Percentiles rank a stretch among this genome's conserved stretches.
Evolutionary conservation across 1,140 invertebrate species (phyloP).

Genomic region (Scaptomyza pallida): DNA sequence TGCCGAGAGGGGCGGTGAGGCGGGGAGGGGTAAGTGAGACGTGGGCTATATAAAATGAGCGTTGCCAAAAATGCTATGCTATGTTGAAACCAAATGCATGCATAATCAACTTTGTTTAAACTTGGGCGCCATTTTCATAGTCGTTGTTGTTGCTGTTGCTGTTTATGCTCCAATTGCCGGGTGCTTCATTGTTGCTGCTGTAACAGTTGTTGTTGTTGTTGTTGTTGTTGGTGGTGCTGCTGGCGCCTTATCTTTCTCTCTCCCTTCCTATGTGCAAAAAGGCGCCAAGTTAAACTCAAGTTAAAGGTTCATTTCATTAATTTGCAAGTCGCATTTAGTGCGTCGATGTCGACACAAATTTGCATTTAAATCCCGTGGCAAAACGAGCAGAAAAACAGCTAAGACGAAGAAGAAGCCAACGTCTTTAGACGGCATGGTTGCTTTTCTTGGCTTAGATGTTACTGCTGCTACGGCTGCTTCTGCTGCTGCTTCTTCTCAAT

Average conservation of each 20-base stretch:
- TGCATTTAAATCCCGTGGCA: constrained; percentile 79
- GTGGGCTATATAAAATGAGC: constrained; percentile 73
- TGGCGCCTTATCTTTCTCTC: constrained; percentile 69
- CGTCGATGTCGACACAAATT: constrained; percentile 78
- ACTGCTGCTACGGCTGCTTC: constrained; percentile 11
- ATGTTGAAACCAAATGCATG: constrained; percentile 78
- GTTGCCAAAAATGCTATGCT: constrained; percentile 74
- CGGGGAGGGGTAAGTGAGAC: constrained; percentile 16
- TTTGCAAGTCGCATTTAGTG: constrained; percentile 82
- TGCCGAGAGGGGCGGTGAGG: background rate
- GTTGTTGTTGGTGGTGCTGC: constrained; percentile 42
- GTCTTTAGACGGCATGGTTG: constrained; percentile 11
- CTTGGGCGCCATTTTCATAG: constrained; percentile 65
- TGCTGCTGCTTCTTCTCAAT: constrained; percentile 17
- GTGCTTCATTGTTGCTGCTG: background rate
- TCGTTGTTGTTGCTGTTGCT: constrained; percentile 32
- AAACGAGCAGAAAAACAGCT: constrained; percentile 73
- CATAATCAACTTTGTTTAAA: constrained; percentile 83
- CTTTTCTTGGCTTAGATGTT: background rate
- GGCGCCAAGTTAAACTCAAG: constrained; percentile 80
- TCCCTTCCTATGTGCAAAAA: constrained; percentile 34
- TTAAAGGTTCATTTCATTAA: constrained; percentile 83
- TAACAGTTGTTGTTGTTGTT: constrained; percentile 27
- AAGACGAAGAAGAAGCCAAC: constrained; percentile 19
- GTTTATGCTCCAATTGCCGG: constrained; percentile 69